Evolutionary conservation across 2,797 vertebrate species (phyloP).

Genomic region (Manis javanica): DNA sequence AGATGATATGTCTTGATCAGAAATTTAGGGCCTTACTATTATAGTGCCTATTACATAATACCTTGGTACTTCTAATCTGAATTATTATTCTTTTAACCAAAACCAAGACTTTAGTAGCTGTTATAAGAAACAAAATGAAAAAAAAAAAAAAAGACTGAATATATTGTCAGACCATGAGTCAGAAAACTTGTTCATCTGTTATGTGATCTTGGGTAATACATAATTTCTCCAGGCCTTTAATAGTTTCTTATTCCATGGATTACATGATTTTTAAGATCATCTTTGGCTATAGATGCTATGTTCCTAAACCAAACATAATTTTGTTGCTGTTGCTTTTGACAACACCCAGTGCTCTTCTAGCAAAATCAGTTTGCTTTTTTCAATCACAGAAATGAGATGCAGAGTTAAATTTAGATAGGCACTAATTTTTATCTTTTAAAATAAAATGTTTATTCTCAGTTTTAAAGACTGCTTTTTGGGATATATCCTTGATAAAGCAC

Average conservation of each 20-base stretch:
- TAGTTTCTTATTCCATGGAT: background rate
- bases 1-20: background rate
- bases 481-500: background rate
- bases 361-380: conserved; percentile 11
- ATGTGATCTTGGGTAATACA: background rate
- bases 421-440: background rate
- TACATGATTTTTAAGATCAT: background rate
- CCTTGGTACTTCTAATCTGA: background rate
- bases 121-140: background rate
- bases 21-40: background rate
- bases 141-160: background rate
- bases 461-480: background rate
- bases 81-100: background rate
- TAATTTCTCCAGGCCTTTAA: background rate
- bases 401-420: background rate
- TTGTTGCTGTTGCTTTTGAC: background rate
- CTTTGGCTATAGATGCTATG: background rate
- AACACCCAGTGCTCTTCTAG: background rate
- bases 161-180: background rate
- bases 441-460: conserved; percentile 8
- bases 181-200: background rate
- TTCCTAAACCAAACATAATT: conserved; percentile 33
- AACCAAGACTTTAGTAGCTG: background rate
- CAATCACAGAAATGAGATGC: background rate
- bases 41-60: background rate